phyloP scores from a whole-genome alignment of 1,140 invertebrate genomes.

The Psilanteris sp. region DNA sequence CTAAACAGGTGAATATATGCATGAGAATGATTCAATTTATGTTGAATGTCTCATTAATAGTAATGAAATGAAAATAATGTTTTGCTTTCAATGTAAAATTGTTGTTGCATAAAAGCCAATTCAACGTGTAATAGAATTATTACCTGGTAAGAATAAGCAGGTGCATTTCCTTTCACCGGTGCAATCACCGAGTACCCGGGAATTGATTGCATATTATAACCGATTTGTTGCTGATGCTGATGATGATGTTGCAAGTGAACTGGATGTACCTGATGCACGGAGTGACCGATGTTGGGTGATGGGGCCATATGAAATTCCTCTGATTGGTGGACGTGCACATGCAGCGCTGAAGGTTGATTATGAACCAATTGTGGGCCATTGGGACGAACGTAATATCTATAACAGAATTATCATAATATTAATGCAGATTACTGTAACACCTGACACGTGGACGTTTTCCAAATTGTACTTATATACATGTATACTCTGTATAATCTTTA shows the following conservation, averaged over 20 bases:
- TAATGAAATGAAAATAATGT: too few relatives aligned
- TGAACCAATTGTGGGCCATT: constrained; percentile 55
- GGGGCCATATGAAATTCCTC: constrained; percentile 69
- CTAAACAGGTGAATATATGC: too few relatives aligned
- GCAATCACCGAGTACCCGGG: constrained; percentile 69
- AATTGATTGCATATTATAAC: constrained; percentile 67
- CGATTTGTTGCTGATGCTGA: constrained; percentile 58
- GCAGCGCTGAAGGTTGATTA: constrained; percentile 62
- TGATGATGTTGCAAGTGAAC: constrained; percentile 67
- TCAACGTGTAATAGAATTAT: too few relatives aligned
- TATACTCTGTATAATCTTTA: too few relatives aligned
- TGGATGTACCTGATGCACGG: constrained; percentile 60
- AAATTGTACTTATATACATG: too few relatives aligned
- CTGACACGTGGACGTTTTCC: too few relatives aligned
- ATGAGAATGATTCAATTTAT: too few relatives aligned
- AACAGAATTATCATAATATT: too few relatives aligned
- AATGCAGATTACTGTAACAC: too few relatives aligned
- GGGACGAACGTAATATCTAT: constrained; percentile 67
- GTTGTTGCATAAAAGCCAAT: too few relatives aligned
- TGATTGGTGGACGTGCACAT: constrained; percentile 73
- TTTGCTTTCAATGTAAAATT: too few relatives aligned
- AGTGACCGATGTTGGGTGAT: constrained; percentile 32
- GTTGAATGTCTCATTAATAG: too few relatives aligned
- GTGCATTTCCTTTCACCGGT: constrained; percentile 56
- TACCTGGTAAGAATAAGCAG: constrained; percentile 60